These are phyloP conservation scores for Steinernema scapterisci DNA, from an alignment of 2,888 invertebrate genomes.

Conservation along the genomic window DNA sequence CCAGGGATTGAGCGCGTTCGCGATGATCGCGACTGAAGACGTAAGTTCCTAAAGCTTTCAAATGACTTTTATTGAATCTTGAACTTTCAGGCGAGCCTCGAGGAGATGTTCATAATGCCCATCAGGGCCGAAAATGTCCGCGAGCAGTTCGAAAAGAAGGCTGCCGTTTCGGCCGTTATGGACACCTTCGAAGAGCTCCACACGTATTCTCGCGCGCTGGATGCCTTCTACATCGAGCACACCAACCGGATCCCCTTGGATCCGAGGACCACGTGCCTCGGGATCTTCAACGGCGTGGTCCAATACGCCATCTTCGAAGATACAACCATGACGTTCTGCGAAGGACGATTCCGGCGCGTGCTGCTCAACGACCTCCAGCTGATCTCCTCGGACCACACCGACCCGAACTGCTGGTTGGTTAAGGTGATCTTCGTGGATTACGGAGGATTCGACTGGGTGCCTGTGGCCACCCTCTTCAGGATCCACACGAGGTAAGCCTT, in stretches of 20 bases:
- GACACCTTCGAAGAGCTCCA: background rate
- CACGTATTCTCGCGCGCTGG: background rate
- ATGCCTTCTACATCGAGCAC: conserved; percentile 4
- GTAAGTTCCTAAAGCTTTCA: background rate
- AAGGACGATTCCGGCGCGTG: conserved; percentile 17
- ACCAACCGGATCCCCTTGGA: background rate
- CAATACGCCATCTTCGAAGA: conserved; percentile 6
- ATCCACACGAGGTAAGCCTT: background rate
- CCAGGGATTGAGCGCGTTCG: too few species aligned
- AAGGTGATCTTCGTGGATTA: background rate
- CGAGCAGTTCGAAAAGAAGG: too few species aligned
- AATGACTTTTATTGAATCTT: background rate
- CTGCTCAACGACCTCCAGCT: background rate
- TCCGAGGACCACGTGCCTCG: background rate
- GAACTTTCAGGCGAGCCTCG: background rate
- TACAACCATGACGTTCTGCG: background rate
- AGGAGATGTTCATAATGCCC: conserved; percentile 5
- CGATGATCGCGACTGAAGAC: too few species aligned
- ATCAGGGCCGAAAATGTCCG: background rate
- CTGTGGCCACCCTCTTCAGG: background rate
- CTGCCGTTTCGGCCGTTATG: background rate
- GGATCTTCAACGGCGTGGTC: background rate
- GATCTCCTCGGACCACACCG: background rate
- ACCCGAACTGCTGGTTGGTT: conserved; percentile 13
- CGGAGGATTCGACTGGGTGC: conserved; percentile 6